A percentile compares a stretch with the other conserved stretches of the same genome.
Evolutionary conservation across 35 echinoderm and acorn worm genomes (phyloP).

Genomic region (Stichopus chloronotus): DNA sequence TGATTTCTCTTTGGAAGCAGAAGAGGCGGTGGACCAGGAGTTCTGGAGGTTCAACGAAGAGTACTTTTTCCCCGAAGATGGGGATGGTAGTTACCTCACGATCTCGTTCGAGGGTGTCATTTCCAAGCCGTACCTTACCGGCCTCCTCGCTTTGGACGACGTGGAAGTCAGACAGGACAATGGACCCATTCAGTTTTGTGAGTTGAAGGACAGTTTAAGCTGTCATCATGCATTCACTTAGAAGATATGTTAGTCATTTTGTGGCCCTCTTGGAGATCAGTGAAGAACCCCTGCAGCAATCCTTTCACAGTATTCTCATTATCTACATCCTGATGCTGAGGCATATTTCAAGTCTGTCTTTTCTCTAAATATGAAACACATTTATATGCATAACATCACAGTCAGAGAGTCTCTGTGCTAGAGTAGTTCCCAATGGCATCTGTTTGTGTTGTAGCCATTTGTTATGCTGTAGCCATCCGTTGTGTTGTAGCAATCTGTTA

Average conservation of each 20-base stretch:
- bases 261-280: too few species aligned
- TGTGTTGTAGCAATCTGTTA: too few species aligned
- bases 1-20: not conserved
- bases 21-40: not conserved
- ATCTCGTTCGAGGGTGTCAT: not conserved
- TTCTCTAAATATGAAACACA: too few species aligned
- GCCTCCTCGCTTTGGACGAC: slow-evolving; percentile 6
- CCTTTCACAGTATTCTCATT: too few species aligned
- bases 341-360: too few species aligned
- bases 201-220: not conserved
- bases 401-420: too few species aligned
- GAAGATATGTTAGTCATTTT: not conserved
- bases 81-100: not conserved
- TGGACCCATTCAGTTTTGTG: slow-evolving; percentile 25
- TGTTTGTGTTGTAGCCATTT: too few species aligned
- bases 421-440: too few species aligned
- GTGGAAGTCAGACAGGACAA: not conserved
- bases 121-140: not conserved
- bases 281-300: not conserved
- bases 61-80: not conserved
- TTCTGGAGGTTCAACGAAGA: slow-evolving; percentile 21
- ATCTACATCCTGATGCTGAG: too few species aligned
- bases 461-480: too few species aligned
- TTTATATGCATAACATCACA: too few species aligned
- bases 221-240: not conserved